Conservation (phyloP, 2,888 invertebrate species). For the Drosophila hamatofila region DNA sequence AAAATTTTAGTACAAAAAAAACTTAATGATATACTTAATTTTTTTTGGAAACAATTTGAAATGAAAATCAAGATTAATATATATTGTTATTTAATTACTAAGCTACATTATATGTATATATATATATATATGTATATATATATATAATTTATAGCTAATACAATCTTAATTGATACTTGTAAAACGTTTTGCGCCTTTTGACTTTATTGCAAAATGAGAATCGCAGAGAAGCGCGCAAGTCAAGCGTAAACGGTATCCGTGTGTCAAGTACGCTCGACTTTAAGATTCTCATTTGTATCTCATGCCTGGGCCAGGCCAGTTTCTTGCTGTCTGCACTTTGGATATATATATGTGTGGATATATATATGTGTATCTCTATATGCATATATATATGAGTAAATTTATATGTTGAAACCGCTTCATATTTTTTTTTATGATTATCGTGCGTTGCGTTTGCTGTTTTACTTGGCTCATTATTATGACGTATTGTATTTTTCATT, state of each 20-base stretch:
- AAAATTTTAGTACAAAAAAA: too few relatives aligned
- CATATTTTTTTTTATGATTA: conserved; percentile 36
- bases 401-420: conserved; percentile 53
- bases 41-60: too few relatives aligned
- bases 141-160: background rate
- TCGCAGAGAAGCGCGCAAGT: background rate
- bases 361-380: background rate
- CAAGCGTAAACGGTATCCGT: conserved; percentile 15
- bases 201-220: conserved; percentile 8
- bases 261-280: conserved; percentile 2
- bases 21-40: too few relatives aligned
- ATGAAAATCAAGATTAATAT: too few relatives aligned
- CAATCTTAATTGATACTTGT: background rate
- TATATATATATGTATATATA: too few relatives aligned
- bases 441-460: conserved; percentile 46
- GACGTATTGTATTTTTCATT: conserved; percentile 62
- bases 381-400: conserved; percentile 22
- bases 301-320: conserved; percentile 35
- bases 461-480: conserved; percentile 68
- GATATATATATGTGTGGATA: conserved; percentile 13
- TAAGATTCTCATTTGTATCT: conserved; percentile 3
- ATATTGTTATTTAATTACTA: too few relatives aligned
- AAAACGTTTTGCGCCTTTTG: background rate
- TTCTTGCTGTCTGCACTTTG: conserved; percentile 54
- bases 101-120: too few relatives aligned